Evolutionary conservation across 2,797 vertebrate species (phyloP).

Genomic region (Melanotaenia maccullochi): DNA sequence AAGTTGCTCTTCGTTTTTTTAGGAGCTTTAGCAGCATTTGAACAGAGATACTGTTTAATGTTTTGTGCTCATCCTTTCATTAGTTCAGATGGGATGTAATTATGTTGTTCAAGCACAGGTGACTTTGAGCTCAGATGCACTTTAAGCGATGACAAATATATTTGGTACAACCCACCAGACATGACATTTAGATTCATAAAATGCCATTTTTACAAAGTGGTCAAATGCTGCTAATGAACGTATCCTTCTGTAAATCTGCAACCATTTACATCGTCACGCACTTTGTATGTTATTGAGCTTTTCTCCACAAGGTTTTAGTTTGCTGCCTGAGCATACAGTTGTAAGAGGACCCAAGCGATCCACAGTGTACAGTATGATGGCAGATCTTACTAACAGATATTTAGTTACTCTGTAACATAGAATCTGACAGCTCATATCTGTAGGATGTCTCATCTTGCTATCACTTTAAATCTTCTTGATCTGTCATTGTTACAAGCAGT

Average conservation of each 20-base stretch:
- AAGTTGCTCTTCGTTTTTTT: slow-evolving; percentile 32
- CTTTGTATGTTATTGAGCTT: slow-evolving; percentile 37
- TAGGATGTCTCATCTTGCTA: slow-evolving; percentile 11
- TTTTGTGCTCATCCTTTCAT: slow-evolving; percentile 71
- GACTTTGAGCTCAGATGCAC: slow-evolving; percentile 52
- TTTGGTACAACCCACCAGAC: slow-evolving; percentile 13
- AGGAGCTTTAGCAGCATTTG: slow-evolving; percentile 35
- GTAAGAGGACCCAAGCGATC: slow-evolving; percentile 1
- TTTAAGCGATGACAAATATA: slow-evolving; percentile 51
- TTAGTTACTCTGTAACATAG: not conserved
- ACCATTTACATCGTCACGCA: slow-evolving; percentile 37
- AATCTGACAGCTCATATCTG: slow-evolving; percentile 1
- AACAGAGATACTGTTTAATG: slow-evolving; percentile 48
- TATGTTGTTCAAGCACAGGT: slow-evolving; percentile 39
- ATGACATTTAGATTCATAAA: slow-evolving; percentile 43
- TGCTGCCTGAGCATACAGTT: slow-evolving; percentile 22
- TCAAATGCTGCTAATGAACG: slow-evolving; percentile 36
- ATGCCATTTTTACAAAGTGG: slow-evolving; percentile 32
- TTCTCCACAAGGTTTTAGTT: slow-evolving; percentile 33
- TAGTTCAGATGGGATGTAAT: slow-evolving; percentile 38
- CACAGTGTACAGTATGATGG: not conserved
- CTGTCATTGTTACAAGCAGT: slow-evolving; percentile 3
- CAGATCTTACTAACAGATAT: slow-evolving; percentile 6
- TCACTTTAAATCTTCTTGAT: slow-evolving; percentile 1
- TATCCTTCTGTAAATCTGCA: slow-evolving; percentile 39